These are phyloP conservation scores for Porites lutea DNA, from an alignment of 64 coral and sea anemone species.

Conservation along the genomic window DNA sequence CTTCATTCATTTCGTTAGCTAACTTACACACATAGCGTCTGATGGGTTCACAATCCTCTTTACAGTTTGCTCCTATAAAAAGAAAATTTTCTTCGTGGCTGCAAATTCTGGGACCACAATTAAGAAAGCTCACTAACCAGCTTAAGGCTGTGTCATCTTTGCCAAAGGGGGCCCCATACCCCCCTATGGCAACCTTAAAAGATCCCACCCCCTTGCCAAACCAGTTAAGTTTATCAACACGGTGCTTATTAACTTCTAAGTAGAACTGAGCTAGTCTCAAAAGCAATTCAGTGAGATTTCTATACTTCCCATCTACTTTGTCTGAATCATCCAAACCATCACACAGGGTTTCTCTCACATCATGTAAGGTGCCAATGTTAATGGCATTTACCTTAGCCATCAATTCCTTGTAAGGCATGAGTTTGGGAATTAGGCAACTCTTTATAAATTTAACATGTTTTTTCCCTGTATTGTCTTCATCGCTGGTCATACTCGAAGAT, in stretches of 20 bases:
- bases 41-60: not conserved
- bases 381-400: conserved; percentile 67
- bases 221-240: too few relatives aligned
- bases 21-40: not conserved
- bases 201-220: too few relatives aligned
- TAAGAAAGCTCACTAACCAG: too few relatives aligned
- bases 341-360: conserved; percentile 71
- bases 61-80: not conserved
- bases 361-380: conserved; percentile 59
- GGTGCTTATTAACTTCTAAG: too few relatives aligned
- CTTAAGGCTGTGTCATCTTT: too few relatives aligned
- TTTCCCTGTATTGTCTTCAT: conserved; percentile 44
- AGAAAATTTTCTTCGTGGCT: too few relatives aligned
- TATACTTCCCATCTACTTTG: conserved; percentile 19
- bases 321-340: conserved; percentile 37
- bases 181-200: too few relatives aligned
- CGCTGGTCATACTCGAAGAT: conserved; percentile 47
- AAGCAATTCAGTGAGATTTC: too few relatives aligned
- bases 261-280: too few relatives aligned
- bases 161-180: too few relatives aligned
- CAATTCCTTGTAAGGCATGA: conserved; percentile 51
- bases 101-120: too few relatives aligned
- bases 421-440: conserved; percentile 15
- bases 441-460: conserved; percentile 42
- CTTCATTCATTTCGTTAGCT: too few relatives aligned